Evolutionary conservation across 2,113 vertebrate species (phyloP).

Genomic region (Synodontis membranacea): DNA sequence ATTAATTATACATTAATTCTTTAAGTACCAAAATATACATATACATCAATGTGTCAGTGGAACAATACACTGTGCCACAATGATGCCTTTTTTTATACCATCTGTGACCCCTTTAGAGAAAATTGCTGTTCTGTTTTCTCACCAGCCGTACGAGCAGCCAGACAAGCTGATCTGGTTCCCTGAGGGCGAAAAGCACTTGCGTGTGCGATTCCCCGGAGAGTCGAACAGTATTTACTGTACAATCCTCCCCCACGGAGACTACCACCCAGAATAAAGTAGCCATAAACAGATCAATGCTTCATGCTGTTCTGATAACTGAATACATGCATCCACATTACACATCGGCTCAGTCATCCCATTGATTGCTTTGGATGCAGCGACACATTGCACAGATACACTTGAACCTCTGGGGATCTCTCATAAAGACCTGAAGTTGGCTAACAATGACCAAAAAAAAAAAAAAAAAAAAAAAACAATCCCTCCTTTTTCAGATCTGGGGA

Average conservation of each 20-base stretch:
- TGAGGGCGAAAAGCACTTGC: conserved; percentile 37
- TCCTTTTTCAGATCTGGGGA: neutral
- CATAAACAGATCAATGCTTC: conserved; percentile 63
- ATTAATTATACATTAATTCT: conserved; percentile 28
- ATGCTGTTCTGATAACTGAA: conserved; percentile 62
- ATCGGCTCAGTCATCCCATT: conserved; percentile 57
- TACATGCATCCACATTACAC: conserved; percentile 65
- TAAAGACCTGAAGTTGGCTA: neutral
- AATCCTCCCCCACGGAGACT: conserved; percentile 34
- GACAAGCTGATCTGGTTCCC: conserved; percentile 41
- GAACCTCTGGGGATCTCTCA: conserved; percentile 11
- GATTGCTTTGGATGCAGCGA: conserved; percentile 41
- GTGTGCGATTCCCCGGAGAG: conserved; percentile 38
- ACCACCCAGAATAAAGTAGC: conserved; percentile 48
- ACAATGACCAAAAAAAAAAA: neutral
- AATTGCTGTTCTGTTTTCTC: conserved; percentile 42
- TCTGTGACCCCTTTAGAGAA: conserved; percentile 44
- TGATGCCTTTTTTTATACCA: conserved; percentile 32
- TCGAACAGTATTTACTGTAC: conserved; percentile 54
- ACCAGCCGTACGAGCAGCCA: conserved; percentile 42
- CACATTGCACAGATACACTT: conserved; percentile 26
- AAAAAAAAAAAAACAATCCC: neutral
- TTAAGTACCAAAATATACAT: conserved; percentile 29
- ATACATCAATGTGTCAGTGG: conserved; percentile 28
- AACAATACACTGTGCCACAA: conserved; percentile 38